A percentile compares a stretch with the other conserved stretches of the same genome.
phyloP scores from a whole-genome alignment of 2,113 vertebrate species.

The Ammodytes dubius region DNA sequence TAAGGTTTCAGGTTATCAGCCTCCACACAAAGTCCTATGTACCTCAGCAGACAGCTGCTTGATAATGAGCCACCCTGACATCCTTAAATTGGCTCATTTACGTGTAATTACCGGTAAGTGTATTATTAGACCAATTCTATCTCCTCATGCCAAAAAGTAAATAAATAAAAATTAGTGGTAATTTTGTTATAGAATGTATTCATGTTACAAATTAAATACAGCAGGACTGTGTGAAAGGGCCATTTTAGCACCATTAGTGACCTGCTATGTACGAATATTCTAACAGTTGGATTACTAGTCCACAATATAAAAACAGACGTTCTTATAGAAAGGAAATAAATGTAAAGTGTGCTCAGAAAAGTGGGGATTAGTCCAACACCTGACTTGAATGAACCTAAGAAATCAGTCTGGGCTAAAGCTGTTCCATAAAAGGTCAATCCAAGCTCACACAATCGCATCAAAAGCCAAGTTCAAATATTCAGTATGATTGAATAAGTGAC shows the following conservation, averaged over 20 bases:
- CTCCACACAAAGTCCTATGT: not conserved
- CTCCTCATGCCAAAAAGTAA: not conserved
- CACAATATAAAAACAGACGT: not conserved
- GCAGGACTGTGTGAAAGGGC: not conserved
- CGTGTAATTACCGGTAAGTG: not conserved
- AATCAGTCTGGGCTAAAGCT: no score
- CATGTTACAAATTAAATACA: not conserved
- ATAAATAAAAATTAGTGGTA: not conserved
- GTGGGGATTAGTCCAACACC: no score
- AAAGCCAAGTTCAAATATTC: no score
- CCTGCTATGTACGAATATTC: not conserved
- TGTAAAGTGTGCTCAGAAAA: no score
- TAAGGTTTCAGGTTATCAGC: not conserved
- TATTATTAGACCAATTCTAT: not conserved
- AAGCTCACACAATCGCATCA: no score
- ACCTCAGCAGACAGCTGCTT: not conserved
- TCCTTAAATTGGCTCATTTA: conserved; percentile 4
- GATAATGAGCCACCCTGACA: not conserved
- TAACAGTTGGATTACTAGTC: not conserved
- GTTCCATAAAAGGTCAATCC: no score
- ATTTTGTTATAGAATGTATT: not conserved
- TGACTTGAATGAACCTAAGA: no score
- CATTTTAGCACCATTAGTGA: not conserved
- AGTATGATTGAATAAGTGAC: no score
- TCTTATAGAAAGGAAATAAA: not conserved